These are phyloP conservation scores for Oplegnathus fasciatus DNA, from an alignment of 2,113 vertebrate species.

Conservation along the genomic window DNA sequence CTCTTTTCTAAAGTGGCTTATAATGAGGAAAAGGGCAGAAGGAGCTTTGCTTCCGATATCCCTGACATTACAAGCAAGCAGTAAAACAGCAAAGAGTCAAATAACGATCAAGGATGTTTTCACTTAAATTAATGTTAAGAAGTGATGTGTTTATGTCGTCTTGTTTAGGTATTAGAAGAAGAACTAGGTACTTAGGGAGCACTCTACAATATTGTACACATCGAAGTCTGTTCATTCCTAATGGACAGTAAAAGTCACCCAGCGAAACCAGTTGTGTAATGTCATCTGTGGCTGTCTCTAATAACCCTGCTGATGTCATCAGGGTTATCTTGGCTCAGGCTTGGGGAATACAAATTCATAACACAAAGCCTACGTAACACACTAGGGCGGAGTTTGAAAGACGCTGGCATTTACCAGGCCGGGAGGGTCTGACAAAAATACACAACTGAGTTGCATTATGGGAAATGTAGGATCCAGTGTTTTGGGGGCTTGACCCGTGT, in stretches of 20 bases:
- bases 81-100: constrained; percentile 23
- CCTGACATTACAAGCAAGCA: constrained; percentile 3
- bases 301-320: too few species aligned
- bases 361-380: too few species aligned
- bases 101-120: constrained; percentile 42
- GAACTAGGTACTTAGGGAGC: not conserved
- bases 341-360: not conserved
- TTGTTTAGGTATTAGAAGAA: constrained; percentile 1
- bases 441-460: too few species aligned
- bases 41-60: not conserved
- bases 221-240: not conserved
- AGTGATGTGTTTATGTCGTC: not conserved
- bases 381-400: too few species aligned
- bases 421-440: too few species aligned
- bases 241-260: not conserved
- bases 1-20: not conserved
- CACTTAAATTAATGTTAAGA: constrained; percentile 5
- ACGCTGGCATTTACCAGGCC: too few species aligned
- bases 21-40: not conserved
- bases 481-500: too few species aligned
- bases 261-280: not conserved
- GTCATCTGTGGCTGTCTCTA: too few species aligned
- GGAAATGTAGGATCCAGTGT: too few species aligned
- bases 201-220: not conserved
- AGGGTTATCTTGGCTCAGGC: too few species aligned